Base-by-base conservation (phyloP, 2,888 invertebrate genomes). In the Timema podura region DNA sequence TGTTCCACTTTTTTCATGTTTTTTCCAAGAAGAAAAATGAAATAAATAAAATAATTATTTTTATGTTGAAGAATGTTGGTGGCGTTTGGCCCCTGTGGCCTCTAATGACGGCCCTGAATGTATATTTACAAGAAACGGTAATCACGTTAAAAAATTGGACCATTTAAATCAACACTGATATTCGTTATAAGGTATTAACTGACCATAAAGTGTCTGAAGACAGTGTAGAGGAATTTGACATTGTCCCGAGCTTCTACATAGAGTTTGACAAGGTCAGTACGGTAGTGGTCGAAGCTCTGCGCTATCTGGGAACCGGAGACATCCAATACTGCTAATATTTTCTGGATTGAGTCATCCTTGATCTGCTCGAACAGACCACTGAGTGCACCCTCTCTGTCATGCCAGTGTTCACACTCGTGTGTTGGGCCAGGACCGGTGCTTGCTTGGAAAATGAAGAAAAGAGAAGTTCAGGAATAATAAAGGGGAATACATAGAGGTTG, bases 381-480 rank as follows among this genome's bases (percentile, higher is more conserved):
- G 44, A 95, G 83, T 68, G 90, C 90, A 0, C 89, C 87, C 78
- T 94, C 91, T 73, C 91, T 85, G 76, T 92, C 90, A 68, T 91
- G 86, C 96, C 96, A 96, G 76, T 91, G 92, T 72, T 90, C 89
- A 77, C 92, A 92, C 79, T 95, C 95, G 0, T 92, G 89, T 69
- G 95, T 85, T 0, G 95, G 95, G 0, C 92, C 92, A 71, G 89
- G 87, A 0, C 91, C 91, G n/a, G n/a, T n/a, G n/a, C n/a, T n/a
- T n/a, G n/a, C n/a, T n/a, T n/a, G n/a, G n/a, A n/a, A n/a, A n/a
- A n/a, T n/a, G n/a, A n/a, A n/a, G n/a, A n/a, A n/a, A n/a, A n/a
- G n/a, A n/a, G n/a, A n/a, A n/a, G n/a, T n/a, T n/a, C n/a, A n/a
- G n/a, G n/a, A n/a, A n/a, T n/a, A n/a, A n/a, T n/a, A n/a, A n/a